A percentile compares a stretch with the other conserved stretches of the same genome.
phyloP scores from a whole-genome alignment of 1,140 invertebrate species.

The Yoshiicerus persimilis region DNA sequence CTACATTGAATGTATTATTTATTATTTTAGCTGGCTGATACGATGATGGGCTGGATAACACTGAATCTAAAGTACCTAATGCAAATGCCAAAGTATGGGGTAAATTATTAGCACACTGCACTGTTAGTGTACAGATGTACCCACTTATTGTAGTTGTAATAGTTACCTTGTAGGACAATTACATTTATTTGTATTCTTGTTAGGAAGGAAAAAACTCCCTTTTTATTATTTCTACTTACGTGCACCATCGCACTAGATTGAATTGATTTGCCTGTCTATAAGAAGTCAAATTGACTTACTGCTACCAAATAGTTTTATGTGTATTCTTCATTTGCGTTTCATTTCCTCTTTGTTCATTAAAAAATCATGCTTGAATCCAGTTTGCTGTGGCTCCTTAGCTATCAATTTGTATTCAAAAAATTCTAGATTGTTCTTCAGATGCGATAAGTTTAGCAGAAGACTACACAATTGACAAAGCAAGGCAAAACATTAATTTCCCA shows the following conservation, averaged over 20 bases:
- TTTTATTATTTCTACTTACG: neutral
- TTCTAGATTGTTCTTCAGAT: neutral
- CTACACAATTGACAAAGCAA: neutral
- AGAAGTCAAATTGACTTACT: neutral
- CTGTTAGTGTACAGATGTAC: too few relatives aligned
- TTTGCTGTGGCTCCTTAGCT: neutral
- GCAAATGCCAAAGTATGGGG: neutral
- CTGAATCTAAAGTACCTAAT: neutral
- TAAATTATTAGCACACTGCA: neutral
- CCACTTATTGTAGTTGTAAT: neutral
- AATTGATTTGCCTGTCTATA: neutral
- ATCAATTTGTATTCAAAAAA: neutral
- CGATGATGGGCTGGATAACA: neutral
- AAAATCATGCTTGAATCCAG: neutral
- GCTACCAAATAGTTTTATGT: neutral
- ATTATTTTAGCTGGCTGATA: neutral
- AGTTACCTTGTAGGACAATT: neutral
- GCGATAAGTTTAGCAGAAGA: neutral
- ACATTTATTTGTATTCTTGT: neutral
- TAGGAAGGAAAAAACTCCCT: neutral
- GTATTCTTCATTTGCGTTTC: neutral
- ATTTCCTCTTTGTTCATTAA: conserved; percentile 12
- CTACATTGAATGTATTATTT: neutral
- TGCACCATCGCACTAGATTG: neutral
- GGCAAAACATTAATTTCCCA: neutral